These are phyloP conservation scores for Elephas maximus DNA, from an alignment of 2,113 vertebrate genomes.

Conservation along the genomic window DNA sequence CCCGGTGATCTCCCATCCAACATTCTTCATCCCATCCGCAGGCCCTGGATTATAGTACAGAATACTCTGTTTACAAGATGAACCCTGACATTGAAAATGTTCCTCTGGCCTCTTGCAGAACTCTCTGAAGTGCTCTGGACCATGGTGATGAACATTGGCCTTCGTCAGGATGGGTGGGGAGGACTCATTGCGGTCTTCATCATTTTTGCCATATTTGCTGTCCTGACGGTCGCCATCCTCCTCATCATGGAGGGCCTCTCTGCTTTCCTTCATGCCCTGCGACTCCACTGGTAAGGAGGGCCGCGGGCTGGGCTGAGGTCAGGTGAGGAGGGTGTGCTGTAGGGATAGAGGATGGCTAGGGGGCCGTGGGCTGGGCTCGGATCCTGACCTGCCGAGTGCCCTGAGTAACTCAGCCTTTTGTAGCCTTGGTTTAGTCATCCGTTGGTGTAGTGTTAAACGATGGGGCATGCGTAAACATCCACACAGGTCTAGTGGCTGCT, in stretches of 20 bases:
- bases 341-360: neutral
- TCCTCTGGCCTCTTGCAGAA: slow-evolving; percentile 82
- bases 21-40: too few relatives aligned
- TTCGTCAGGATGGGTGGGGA: slow-evolving; percentile 80
- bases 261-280: slow-evolving; percentile 92
- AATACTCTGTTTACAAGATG: neutral
- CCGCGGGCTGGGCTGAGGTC: accelerated
- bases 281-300: slow-evolving; percentile 91
- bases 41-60: neutral
- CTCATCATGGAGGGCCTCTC: slow-evolving; percentile 95
- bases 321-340: neutral
- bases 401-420: neutral
- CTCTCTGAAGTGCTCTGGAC: slow-evolving; percentile 94
- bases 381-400: neutral
- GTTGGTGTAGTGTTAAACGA: too few relatives aligned
- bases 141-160: slow-evolving; percentile 90
- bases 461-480: accelerated
- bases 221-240: slow-evolving; percentile 91
- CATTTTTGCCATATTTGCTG: slow-evolving; percentile 91
- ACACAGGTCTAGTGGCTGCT: too few relatives aligned
- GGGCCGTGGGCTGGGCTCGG: neutral
- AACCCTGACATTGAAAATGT: accelerated
- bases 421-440: neutral
- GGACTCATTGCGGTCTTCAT: slow-evolving; percentile 89
- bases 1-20: too few relatives aligned